A percentile compares a stretch with the other conserved stretches of the same genome.
phyloP scores from a whole-genome alignment of 2,797 vertebrate genomes.

The Coregonus sp. region DNA sequence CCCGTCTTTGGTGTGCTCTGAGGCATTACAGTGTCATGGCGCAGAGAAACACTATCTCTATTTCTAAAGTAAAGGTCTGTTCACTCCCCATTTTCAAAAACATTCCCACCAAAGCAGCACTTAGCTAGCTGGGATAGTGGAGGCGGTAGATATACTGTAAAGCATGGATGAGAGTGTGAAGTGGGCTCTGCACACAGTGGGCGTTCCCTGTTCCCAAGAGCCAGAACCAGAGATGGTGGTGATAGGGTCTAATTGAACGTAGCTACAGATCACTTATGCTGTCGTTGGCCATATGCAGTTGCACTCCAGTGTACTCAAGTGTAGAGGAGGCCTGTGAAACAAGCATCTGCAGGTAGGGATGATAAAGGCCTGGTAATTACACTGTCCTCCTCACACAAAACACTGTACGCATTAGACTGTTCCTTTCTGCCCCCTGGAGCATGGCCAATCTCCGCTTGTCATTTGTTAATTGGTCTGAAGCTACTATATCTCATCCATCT shows the following conservation, averaged over 20 bases:
- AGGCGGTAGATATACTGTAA: not conserved
- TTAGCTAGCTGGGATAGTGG: not conserved
- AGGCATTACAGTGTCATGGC: constrained; percentile 1
- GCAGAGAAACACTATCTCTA: constrained; percentile 9
- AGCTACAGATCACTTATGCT: constrained; percentile 11
- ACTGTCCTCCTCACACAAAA: not conserved
- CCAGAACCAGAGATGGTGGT: not conserved
- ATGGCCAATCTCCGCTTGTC: not conserved
- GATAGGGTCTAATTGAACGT: constrained; percentile 4
- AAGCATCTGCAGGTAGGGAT: not conserved
- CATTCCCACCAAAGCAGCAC: not conserved
- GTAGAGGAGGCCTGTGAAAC: constrained; percentile 3
- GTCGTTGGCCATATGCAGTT: constrained; percentile 3
- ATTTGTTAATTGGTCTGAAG: not conserved
- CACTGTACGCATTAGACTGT: not conserved
- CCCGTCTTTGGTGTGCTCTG: not conserved
- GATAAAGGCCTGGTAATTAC: constrained; percentile 1
- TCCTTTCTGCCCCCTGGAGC: constrained; percentile 1
- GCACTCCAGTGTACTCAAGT: constrained; percentile 4
- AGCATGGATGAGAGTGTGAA: not conserved
- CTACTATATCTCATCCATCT: too few species aligned
- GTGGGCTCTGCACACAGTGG: not conserved
- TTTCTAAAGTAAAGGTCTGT: constrained; percentile 10
- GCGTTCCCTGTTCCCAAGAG: not conserved
- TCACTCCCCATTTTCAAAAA: not conserved